Base-by-base conservation (phyloP, 2,888 invertebrate genomes). In the Seira musarum region DNA sequence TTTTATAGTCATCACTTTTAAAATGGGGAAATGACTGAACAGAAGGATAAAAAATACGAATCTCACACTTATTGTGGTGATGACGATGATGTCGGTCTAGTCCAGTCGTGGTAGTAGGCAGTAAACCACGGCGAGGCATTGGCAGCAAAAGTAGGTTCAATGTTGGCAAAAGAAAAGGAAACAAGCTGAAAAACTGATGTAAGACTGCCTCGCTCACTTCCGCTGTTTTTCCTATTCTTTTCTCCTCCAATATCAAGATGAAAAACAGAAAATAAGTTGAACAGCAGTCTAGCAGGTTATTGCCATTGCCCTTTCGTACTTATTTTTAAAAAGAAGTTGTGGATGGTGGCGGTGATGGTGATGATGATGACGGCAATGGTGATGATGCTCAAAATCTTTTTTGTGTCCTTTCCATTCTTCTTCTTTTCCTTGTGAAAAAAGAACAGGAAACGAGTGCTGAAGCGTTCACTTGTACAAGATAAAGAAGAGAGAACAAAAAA, bases 61-160 rank as follows among this genome's bases (percentile, higher is more conserved):
- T 76, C 76, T 76, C 69, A 76, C 76, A 76, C 76, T 76, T 67
- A 57, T 74, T 68, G 68, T 76, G 76, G 30, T n/a, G 17, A 46
- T 57, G 40, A 61, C 63, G 73, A 66, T 57, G 73, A 73, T 66
- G 73, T 65, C 30, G 71, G 40, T 63, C 46, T 19, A 35, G 25
- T 25, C 19, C 22, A 22, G n/a, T 21, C 21, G 35, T 46, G 10
- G 17, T 8, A 60, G 60, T 8, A 22, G 40, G 40, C 49, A n/a
- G 49, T 49, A 40, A 40, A 8, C 30, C 8, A 30, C 30, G 2
- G 30, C 30, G 35, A 35, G 66, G n/a, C 24, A 61, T 22, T 57
- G 57, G 63, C 19, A 21, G 61, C 35, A 25, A 22, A 8, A 30
- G 30, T 30, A 30, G 49, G 49, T 49, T 49, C 8, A 5, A 49